Base-by-base conservation (phyloP, 2,888 invertebrate species). In the Eupeodes luniger region DNA sequence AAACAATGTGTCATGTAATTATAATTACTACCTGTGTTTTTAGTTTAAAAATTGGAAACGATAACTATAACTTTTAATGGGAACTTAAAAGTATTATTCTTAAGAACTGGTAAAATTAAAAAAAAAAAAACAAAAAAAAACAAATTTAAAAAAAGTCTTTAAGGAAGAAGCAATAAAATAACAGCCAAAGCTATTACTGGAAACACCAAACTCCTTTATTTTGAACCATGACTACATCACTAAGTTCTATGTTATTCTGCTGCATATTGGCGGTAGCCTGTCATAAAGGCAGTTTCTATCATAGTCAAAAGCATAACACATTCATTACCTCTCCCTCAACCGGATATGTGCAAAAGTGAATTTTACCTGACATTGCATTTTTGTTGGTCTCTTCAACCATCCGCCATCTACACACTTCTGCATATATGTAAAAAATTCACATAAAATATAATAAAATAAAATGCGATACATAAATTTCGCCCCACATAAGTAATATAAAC, bases 391-490 rank as follows among this genome's bases (percentile, higher is more conserved):
- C 59, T 16, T 36, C 6, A 57, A 49, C 7, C 27, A 12, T 16
- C 40, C 40, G 16, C 74, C 19, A 0, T 11, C 53, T 12, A 12
- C 7, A 49, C 14, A 57, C 10, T 9, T 16, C n/a, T 44, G 0
- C 16, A n/a, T 16, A 19, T n/a, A 53, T 2, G 4, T 40, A 9
- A 59, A 27, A 40, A 76, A 51, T 36, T 27, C 72, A 67, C 44
- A 62, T 27, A 64, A 47, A 66, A 66, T 49, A 55, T 40, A 72
- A 72, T 72, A 72, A 72, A 72, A 59, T 47, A 59, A 72, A 72
- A 72, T 75, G 53, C 67, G 19, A 79, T 75, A 79, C 74, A 84
- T 79, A 84, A 79, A 79, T 75, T 79, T 36, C 61, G 47, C 74
- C 47, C 61, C 83, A 79, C 72, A 84, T 83, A 84, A 84, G 40